A percentile compares a stretch with the other conserved stretches of the same genome.
Conservation (phyloP, 64 coral and sea anemone species). For the Trachythela sp. region DNA sequence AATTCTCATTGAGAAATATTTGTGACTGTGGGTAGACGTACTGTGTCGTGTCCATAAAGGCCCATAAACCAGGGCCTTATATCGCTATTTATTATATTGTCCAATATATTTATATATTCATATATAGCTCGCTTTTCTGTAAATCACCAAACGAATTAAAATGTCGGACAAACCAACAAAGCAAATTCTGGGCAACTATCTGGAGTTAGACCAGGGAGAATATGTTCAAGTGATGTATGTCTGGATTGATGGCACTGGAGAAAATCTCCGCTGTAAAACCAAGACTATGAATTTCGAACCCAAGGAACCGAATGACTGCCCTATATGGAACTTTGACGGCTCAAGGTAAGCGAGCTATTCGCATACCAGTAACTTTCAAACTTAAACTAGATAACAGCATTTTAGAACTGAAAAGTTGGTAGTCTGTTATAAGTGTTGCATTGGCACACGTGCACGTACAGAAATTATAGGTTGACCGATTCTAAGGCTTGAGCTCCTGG, state of each 20-base stretch:
- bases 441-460: too few species aligned
- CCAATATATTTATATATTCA: too few species aligned
- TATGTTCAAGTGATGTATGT: constrained; percentile 9
- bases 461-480: neutral
- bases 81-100: neutral
- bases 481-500: neutral
- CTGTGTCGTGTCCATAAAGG: neutral
- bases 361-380: too few species aligned
- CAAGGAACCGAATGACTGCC: neutral
- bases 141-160: neutral
- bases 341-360: constrained; percentile 12
- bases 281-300: constrained; percentile 19
- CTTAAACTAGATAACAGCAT: too few species aligned
- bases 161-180: neutral
- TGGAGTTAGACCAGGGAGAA: neutral
- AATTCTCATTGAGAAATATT: too few species aligned
- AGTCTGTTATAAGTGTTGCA: too few species aligned
- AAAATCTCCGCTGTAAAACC: constrained; percentile 6
- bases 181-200: neutral
- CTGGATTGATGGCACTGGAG: neutral
- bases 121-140: neutral
- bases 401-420: neutral
- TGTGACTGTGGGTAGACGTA: too few species aligned
- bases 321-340: constrained; percentile 11
- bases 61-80: too few species aligned